Evolutionary conservation across 2,888 invertebrate genomes (phyloP), one percentile per base, ranked within the genome.

Genomic region (Pseudolycoriella hygida): DNA sequence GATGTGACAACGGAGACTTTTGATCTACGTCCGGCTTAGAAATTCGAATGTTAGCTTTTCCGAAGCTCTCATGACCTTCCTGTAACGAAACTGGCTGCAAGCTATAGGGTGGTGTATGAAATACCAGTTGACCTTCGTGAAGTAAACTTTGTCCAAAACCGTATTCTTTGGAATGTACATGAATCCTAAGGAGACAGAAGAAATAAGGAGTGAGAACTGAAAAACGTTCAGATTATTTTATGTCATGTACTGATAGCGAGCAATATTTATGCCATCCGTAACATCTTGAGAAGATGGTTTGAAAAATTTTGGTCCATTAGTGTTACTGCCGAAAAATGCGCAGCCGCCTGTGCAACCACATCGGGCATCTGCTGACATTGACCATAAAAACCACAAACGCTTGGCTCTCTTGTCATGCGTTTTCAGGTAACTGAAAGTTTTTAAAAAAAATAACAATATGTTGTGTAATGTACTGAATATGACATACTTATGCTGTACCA

Each of bases 271-370:
- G 2, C 87, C 87, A 54, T 88, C 88, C 46, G 76, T 75, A 37
- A 85, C 67, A 65, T 89, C 89, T 47, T 80, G 77, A 19, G 78
- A 71, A 50, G 76, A 81, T 0, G 90, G 89, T 57, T 86, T 85
- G 52, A 96, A 86, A 65, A 94, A 93, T 52, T 78, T 77, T 11
- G 76, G 68, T 0, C 94, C 96, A 60, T 93, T 92, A 56, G 77
- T 75, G 62, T 94, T 94, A 45, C 76, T 79, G 2, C 94, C 97
- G 59, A 97, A 97, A 68, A 98, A 98, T 11, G 73, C 72, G 58
- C 93, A 94, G 1, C 94, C 94, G 2, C 97, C 97, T 25, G 85
- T 82, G 61, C 97, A 98, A 1, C 96, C 97, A 60, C 97, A 98
- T 53, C 83, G 85, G 0, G 75, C 68, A 17, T 59, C 57, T 43